Evolutionary conservation across 2,113 vertebrate genomes (phyloP), one percentile per base, ranked within the genome.

Genomic region (Aphelocoma coerulescens): DNA sequence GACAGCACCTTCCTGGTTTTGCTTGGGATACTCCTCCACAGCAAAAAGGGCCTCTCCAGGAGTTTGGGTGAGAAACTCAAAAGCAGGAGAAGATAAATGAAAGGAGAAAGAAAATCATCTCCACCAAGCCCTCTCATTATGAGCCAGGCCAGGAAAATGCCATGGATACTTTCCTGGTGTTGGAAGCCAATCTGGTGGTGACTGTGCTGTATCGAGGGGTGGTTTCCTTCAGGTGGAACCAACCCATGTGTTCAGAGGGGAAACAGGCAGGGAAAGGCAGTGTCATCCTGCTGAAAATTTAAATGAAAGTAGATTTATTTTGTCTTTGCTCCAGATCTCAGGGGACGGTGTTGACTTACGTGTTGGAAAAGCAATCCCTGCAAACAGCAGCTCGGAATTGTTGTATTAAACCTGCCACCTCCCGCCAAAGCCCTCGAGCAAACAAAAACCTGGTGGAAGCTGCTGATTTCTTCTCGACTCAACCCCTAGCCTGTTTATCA

Each of bases 311-410:
- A 26, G 82, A 81, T 95, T 88, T 90, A 74, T 91, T 97, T 85
- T 71, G 91, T 94, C 95, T 90, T 63, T 67, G 75, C 63, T 91
- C 48, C 86, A 77, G 30, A 62, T 86, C 95, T 86, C 89, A 27
- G 57, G 83, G 85, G 94, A 93, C 4, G 27, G 27, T 85, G 76
- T 94, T 95, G 91, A 95, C 83, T 95, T 89, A 76, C 6, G 27
- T 30, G 72, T 30, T 84, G 79, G 88, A 85, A 96, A 96, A 76
- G 88, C 90, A 90, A 93, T 66, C 73, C 65, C 65, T 84, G 93
- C 89, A 92, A 88, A 75, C 39, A 10, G 88, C 83, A 84, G 51
- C 88, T 88, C 7, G 1, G 83, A 77, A 55, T 71, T 77, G 88
- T 75, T 92, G 83, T 48, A 28, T 79, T 86, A 88, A 95, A 96